Evolutionary conservation across 2,113 vertebrate genomes (phyloP).

Genomic region (Lichenostomus cassidix): DNA sequence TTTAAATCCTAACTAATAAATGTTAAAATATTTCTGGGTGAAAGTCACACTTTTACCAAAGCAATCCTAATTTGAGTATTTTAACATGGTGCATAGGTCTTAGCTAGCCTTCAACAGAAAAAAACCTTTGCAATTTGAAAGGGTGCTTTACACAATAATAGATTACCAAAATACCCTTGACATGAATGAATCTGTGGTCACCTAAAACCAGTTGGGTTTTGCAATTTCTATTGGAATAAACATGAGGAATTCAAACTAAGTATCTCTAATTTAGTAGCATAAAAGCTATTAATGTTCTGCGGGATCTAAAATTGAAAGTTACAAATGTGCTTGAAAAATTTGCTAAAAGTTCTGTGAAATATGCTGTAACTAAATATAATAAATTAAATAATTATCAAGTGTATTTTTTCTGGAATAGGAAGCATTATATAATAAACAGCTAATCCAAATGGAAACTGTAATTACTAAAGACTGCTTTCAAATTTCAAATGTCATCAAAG

Average conservation of each 20-base stretch:
- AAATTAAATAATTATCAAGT: not conserved
- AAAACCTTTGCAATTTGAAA: not conserved
- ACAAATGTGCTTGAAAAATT: not conserved
- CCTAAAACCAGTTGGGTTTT: not conserved
- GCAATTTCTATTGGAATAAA: not conserved
- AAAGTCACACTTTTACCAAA: not conserved
- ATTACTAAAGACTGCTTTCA: not conserved
- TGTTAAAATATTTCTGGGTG: not conserved
- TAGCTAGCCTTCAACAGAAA: not conserved
- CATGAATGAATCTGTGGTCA: not conserved
- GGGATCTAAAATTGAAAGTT: not conserved
- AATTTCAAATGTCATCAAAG: not conserved
- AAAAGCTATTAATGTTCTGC: not conserved
- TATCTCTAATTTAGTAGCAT: not conserved
- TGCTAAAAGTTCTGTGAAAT: not conserved
- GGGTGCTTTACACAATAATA: rapidly evolving
- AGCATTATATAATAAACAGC: not conserved
- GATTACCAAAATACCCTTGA: not conserved
- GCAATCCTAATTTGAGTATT: not conserved
- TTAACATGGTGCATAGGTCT: not conserved
- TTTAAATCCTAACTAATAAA: not conserved
- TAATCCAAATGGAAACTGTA: not conserved
- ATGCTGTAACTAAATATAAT: not conserved
- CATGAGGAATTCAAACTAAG: not conserved
- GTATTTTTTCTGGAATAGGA: not conserved